A percentile compares a stretch with the other conserved stretches of the same genome.
Conservation (phyloP, 30 jellyfish, hydroid and myxozoan species). For the Aurelia aurita complex sp. Pacific region DNA sequence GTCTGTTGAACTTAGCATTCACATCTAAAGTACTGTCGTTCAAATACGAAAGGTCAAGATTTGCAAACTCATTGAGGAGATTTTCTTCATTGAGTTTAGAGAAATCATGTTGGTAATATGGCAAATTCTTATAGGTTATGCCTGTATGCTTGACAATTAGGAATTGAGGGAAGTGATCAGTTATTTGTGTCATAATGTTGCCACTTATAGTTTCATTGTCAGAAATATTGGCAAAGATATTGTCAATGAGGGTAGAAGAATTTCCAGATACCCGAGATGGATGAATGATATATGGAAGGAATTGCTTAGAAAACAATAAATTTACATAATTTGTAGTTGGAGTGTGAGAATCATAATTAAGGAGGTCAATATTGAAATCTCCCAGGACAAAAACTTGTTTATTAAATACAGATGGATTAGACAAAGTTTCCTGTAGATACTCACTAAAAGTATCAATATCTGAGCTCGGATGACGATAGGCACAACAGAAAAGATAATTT, state of each 20-base stretch:
- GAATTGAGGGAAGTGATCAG: conserved; percentile 74
- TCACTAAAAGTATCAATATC: not conserved
- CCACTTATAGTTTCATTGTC: conserved; percentile 67
- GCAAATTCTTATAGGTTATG: conserved; percentile 30
- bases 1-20: conserved; percentile 55
- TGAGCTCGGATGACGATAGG: too few relatives aligned
- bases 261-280: too few relatives aligned
- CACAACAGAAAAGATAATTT: too few relatives aligned
- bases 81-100: conserved; percentile 5
- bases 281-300: too few relatives aligned
- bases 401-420: not conserved
- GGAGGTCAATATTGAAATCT: not conserved
- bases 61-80: conserved; percentile 58
- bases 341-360: conserved; percentile 19
- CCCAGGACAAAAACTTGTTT: not conserved
- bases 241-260: too few relatives aligned
- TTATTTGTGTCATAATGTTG: conserved; percentile 56
- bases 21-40: conserved; percentile 43
- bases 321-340: conserved; percentile 5
- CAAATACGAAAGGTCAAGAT: conserved; percentile 34
- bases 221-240: too few relatives aligned
- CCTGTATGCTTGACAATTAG: conserved; percentile 73
- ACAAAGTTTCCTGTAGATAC: too few relatives aligned
- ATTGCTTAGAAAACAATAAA: not conserved
- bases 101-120: conserved; percentile 55